These are phyloP conservation scores for Takifugu ocellatus DNA, from an alignment of 2,797 vertebrate genomes.

Conservation along the genomic window DNA sequence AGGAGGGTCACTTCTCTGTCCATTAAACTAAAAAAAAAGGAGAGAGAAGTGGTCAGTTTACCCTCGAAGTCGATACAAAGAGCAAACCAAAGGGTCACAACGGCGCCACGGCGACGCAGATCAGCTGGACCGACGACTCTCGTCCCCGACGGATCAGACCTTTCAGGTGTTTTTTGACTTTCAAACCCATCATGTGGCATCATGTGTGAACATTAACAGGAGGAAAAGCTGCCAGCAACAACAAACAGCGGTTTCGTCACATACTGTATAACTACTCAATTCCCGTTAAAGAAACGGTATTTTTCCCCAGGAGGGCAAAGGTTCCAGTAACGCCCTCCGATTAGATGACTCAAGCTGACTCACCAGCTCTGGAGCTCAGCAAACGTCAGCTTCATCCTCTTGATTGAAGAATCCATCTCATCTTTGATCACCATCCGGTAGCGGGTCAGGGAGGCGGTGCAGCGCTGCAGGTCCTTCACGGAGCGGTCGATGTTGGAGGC, in stretches of 20 bases:
- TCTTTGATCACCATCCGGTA: constrained; percentile 93
- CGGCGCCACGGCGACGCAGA: not conserved
- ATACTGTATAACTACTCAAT: not conserved
- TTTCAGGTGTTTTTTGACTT: too few relatives aligned
- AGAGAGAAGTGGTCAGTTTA: constrained; percentile 1
- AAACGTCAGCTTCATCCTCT: constrained; percentile 93
- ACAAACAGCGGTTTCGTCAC: too few relatives aligned
- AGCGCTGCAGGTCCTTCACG: constrained; percentile 93
- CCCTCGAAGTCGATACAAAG: constrained; percentile 4
- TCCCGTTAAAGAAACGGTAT: not conserved
- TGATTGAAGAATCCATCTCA: constrained; percentile 93
- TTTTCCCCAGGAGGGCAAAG: not conserved
- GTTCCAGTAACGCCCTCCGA: not conserved
- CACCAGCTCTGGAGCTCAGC: constrained; percentile 93
- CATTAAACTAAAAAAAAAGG: constrained; percentile 80
- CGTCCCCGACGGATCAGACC: too few relatives aligned
- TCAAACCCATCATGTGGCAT: too few relatives aligned
- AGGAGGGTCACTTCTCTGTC: constrained; percentile 92
- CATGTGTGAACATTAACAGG: too few relatives aligned
- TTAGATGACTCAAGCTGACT: constrained; percentile 6
- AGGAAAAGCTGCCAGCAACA: too few relatives aligned
- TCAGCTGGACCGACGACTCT: too few relatives aligned
- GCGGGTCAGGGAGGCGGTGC: constrained; percentile 89
- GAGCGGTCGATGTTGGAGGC: constrained; percentile 93
- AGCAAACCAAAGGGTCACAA: not conserved